These are phyloP conservation scores for Dryocosmus kuriphilus DNA, from an alignment of 2,888 invertebrate species.

Conservation along the genomic window DNA sequence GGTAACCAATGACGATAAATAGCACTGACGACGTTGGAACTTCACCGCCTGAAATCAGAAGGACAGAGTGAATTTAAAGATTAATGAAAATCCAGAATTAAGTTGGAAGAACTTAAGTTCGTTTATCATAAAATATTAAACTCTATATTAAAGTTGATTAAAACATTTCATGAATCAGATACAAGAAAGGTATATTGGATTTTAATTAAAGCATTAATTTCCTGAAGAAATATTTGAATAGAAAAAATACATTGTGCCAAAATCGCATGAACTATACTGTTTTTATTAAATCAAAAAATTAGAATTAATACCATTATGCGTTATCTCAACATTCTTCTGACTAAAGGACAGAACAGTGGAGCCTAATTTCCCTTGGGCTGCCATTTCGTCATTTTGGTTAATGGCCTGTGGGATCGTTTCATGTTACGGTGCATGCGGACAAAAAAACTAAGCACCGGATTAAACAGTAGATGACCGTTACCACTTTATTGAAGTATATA, in stretches of 20 bases:
- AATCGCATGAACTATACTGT: not conserved
- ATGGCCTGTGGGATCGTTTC: slow-evolving; percentile 49
- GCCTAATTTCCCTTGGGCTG: slow-evolving; percentile 56
- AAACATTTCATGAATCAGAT: not conserved
- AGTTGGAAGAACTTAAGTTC: not conserved
- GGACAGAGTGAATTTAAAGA: slow-evolving; percentile 5
- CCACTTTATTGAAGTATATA: slow-evolving; percentile 16
- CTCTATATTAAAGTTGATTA: not conserved
- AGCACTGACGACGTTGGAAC: slow-evolving; percentile 50
- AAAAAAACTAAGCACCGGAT: slow-evolving; percentile 26
- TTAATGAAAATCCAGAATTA: not conserved
- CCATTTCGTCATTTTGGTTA: slow-evolving; percentile 55
- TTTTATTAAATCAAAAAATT: slow-evolving; percentile 18
- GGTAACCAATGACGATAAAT: slow-evolving; percentile 47
- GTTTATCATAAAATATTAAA: not conserved
- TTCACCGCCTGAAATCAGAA: slow-evolving; percentile 55
- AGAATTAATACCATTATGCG: slow-evolving; percentile 37
- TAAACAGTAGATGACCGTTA: slow-evolving; percentile 7
- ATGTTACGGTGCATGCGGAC: slow-evolving; percentile 24
- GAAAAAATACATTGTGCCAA: not conserved
- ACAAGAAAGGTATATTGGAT: not conserved
- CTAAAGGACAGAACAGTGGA: slow-evolving; percentile 48
- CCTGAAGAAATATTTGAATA: not conserved
- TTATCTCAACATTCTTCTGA: slow-evolving; percentile 42
- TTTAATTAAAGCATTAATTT: not conserved